Evolutionary conservation across 2,797 vertebrate genomes (phyloP).

Genomic region (Clarias laeviceps): DNA sequence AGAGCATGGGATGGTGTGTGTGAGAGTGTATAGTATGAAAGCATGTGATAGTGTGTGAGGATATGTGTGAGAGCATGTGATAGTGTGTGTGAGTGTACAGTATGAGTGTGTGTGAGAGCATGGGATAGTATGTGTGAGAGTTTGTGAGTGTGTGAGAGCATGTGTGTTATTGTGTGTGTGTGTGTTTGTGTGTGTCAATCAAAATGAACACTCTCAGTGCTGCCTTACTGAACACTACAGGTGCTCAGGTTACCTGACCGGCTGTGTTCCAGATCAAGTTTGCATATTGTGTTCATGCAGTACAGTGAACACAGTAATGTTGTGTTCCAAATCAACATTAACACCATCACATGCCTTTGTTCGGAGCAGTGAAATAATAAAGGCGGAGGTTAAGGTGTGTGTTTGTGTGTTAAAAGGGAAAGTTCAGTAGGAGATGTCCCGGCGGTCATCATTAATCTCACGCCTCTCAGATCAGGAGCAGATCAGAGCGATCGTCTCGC

Average conservation of each 20-base stretch:
- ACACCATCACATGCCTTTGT: background rate
- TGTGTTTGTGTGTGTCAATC: background rate
- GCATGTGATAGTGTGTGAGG: background rate
- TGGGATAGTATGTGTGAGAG: background rate
- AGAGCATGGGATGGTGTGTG: background rate
- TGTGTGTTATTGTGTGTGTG: background rate
- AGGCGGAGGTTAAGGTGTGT: background rate
- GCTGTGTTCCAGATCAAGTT: background rate
- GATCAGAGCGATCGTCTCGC: conserved; percentile 7
- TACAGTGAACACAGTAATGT: too few species aligned
- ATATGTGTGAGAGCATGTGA: background rate
- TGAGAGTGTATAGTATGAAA: too few species aligned
- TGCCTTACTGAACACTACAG: background rate
- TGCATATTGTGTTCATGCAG: background rate
- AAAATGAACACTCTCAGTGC: background rate
- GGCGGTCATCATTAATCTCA: background rate
- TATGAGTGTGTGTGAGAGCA: background rate
- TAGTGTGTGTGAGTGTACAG: background rate
- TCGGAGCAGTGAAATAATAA: background rate
- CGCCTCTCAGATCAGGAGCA: background rate
- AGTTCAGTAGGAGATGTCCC: background rate
- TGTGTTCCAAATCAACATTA: background rate
- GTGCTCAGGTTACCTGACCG: background rate
- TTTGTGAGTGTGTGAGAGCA: too few species aligned
- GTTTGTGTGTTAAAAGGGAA: background rate